phyloP scores from a whole-genome alignment of 2,113 vertebrate species.

The Struthidea cinerea region DNA sequence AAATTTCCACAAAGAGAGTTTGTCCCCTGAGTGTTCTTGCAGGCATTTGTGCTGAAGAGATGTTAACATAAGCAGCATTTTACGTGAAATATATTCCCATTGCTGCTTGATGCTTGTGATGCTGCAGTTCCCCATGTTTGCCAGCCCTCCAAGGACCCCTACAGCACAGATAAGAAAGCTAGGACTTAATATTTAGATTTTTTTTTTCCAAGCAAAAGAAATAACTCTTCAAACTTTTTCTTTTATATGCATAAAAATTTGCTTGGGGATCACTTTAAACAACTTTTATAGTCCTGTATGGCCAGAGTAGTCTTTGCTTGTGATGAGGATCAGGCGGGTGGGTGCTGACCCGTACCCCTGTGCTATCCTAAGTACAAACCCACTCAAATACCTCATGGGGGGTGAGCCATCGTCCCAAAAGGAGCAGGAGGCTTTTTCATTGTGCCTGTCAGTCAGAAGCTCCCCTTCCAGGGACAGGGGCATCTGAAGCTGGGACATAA shows the following conservation, averaged over 20 bases:
- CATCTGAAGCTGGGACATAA: neutral
- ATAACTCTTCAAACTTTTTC: neutral
- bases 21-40: conserved; percentile 46
- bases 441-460: neutral
- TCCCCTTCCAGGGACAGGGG: neutral
- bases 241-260: neutral
- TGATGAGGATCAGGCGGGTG: neutral
- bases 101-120: neutral
- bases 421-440: neutral
- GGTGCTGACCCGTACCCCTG: neutral
- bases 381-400: rapidly evolving
- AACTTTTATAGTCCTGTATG: neutral
- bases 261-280: neutral
- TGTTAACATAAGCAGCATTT: conserved; percentile 45
- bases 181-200: neutral
- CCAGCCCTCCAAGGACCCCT: neutral
- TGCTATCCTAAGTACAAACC: neutral
- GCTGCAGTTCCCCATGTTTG: neutral
- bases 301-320: neutral
- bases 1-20: conserved; percentile 37
- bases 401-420: neutral
- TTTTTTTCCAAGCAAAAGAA: neutral
- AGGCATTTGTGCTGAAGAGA: conserved; percentile 52
- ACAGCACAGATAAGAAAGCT: neutral
- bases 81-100: conserved; percentile 14